A percentile compares a stretch with the other conserved stretches of the same genome.
Conservation (phyloP, 2,797 vertebrate genomes). For the Bothrops alternatus region DNA sequence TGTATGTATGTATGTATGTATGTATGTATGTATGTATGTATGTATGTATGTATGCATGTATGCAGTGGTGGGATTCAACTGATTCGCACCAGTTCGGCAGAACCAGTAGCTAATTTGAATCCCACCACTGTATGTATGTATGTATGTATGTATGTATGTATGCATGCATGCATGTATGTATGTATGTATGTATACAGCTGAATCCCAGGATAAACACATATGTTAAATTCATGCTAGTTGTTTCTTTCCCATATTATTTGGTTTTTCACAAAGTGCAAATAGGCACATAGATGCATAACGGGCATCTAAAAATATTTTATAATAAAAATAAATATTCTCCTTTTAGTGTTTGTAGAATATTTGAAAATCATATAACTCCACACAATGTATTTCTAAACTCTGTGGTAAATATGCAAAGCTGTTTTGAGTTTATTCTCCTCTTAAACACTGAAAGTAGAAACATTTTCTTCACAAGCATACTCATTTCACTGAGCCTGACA, state of each 20-base stretch:
- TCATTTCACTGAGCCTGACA: constrained; percentile 72
- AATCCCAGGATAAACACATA: constrained; percentile 31
- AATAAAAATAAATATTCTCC: constrained; percentile 59
- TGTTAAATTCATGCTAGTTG: constrained; percentile 51
- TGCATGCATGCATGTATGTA: not conserved
- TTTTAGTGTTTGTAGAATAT: constrained; percentile 64
- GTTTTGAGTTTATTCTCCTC: constrained; percentile 62
- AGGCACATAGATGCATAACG: constrained; percentile 39
- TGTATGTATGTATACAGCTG: not conserved
- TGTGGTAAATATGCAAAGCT: constrained; percentile 68
- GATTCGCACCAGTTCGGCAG: too few relatives aligned
- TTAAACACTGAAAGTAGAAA: constrained; percentile 66
- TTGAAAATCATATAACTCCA: constrained; percentile 58
- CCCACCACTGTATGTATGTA: not conserved
- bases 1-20: too few relatives aligned
- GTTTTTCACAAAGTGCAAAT: constrained; percentile 58
- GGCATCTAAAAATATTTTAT: constrained; percentile 52
- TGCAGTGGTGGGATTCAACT: too few relatives aligned
- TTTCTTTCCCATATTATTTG: constrained; percentile 29
- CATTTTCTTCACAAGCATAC: constrained; percentile 62
- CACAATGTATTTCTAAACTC: constrained; percentile 44
- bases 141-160: not conserved
- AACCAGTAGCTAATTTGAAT: too few relatives aligned
- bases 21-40: too few relatives aligned
- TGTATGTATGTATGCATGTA: not conserved